These are phyloP conservation scores for Ornithoptera priamus DNA, from an alignment of 2,888 invertebrate species.

Conservation along the genomic window DNA sequence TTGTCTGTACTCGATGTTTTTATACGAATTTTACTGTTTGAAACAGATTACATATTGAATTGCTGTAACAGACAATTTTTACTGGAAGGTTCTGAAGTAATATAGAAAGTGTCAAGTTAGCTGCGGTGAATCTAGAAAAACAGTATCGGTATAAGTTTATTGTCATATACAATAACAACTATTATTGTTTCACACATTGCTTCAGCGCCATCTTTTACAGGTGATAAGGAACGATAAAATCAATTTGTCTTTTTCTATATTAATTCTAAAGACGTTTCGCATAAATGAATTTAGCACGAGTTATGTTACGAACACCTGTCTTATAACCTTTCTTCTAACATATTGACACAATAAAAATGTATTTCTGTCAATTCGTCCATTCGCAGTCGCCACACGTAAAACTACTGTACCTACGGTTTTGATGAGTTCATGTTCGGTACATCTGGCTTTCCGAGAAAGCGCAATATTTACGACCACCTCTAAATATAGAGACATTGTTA, in stretches of 20 bases:
- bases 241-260: neutral
- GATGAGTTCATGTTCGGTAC: conserved; percentile 3
- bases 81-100: too few species aligned
- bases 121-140: too few species aligned
- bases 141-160: too few species aligned
- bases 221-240: too few species aligned
- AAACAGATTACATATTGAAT: too few species aligned
- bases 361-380: conserved; percentile 9
- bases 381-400: conserved; percentile 20
- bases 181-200: too few species aligned
- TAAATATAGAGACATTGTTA: neutral
- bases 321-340: conserved; percentile 5
- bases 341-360: conserved; percentile 16
- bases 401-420: conserved; percentile 4
- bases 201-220: too few species aligned
- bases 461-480: neutral
- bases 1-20: too few species aligned
- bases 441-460: neutral
- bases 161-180: too few species aligned
- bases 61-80: too few species aligned
- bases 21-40: too few species aligned
- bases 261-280: neutral
- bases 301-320: conserved; percentile 8
- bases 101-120: too few species aligned
- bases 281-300: conserved; percentile 1